Conservation (phyloP, 2,113 vertebrate species). For the Cheilinus undulatus region DNA sequence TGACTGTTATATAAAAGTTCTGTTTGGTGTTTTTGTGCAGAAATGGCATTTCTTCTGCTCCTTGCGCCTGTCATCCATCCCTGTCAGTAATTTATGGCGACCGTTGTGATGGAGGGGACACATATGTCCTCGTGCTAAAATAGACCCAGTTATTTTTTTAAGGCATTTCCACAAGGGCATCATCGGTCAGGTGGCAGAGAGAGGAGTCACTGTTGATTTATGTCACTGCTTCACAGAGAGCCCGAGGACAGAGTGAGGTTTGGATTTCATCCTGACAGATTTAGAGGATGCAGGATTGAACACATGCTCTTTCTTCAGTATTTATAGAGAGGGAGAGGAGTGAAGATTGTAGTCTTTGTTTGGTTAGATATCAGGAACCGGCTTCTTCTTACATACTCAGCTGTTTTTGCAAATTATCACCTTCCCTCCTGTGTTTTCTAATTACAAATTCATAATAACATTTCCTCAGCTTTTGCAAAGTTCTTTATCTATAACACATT, state of each 20-base stretch:
- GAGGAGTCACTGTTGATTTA: constrained; percentile 22
- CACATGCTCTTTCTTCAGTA: neutral
- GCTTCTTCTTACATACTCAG: too few species aligned
- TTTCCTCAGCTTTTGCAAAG: too few species aligned
- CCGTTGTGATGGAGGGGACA: neutral
- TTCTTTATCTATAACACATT: too few species aligned
- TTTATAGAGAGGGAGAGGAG: neutral
- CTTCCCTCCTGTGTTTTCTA: too few species aligned
- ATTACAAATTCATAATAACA: too few species aligned
- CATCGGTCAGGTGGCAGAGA: constrained; percentile 24
- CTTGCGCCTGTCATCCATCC: neutral
- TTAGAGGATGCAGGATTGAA: neutral
- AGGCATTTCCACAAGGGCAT: neutral
- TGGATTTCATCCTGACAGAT: constrained; percentile 24
- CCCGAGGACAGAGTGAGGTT: constrained; percentile 8
- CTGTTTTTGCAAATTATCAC: too few species aligned
- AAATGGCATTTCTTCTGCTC: neutral
- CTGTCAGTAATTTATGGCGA: constrained; percentile 29
- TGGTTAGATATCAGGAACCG: too few species aligned
- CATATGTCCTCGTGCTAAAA: constrained; percentile 11
- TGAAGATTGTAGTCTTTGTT: neutral
- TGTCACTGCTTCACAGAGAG: constrained; percentile 3
- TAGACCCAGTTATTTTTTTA: constrained; percentile 10
- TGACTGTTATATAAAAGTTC: neutral
- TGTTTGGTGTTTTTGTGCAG: neutral